Conservation (phyloP, 2,797 vertebrate species). For the Acanthiza pusilla region DNA sequence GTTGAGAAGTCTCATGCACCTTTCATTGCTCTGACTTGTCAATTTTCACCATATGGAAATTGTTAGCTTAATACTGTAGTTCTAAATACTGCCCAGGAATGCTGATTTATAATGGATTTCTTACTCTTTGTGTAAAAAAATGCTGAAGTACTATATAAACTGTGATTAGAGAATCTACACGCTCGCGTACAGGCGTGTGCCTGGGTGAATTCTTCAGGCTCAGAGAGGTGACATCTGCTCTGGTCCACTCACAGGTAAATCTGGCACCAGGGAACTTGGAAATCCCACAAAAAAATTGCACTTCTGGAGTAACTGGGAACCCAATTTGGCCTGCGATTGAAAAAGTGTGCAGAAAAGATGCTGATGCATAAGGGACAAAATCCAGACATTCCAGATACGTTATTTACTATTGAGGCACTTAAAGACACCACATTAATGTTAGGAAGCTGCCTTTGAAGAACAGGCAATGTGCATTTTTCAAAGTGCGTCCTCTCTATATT, state of each 20-base stretch:
- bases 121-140: conserved; percentile 6
- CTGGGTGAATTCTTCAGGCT: background rate
- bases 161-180: background rate
- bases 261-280: rapidly evolving
- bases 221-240: background rate
- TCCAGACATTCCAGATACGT: background rate
- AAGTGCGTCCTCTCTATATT: background rate
- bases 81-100: conserved; percentile 44
- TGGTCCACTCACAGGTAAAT: background rate
- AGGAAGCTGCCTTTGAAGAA: background rate
- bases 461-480: background rate
- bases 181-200: background rate
- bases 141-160: background rate
- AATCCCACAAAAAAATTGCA: background rate
- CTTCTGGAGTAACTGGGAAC: background rate
- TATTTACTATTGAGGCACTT: background rate
- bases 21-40: conserved; percentile 48
- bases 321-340: background rate
- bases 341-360: background rate
- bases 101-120: conserved; percentile 25
- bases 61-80: conserved; percentile 49
- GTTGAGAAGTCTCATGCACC: background rate
- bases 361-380: conserved; percentile 20
- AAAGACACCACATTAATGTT: background rate
- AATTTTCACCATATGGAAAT: conserved; percentile 65